Conservation (phyloP, 2,797 vertebrate species). For the Triplophysa bombifrons region DNA sequence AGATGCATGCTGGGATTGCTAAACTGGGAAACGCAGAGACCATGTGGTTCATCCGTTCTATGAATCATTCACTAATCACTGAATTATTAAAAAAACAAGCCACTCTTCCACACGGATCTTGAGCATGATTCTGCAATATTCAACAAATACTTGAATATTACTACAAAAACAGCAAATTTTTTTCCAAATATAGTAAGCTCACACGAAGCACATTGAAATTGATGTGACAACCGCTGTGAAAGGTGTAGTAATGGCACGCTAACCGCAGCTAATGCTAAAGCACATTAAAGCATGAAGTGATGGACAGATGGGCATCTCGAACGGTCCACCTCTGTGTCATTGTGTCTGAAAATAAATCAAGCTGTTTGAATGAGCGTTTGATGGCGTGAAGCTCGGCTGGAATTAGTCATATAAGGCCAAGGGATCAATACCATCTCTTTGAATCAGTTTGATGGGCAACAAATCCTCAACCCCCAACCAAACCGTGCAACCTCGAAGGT, state of each 20-base stretch:
- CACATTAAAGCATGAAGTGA: conserved; percentile 27
- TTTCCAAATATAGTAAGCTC: neutral
- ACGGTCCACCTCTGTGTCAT: conserved; percentile 26
- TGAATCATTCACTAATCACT: conserved; percentile 40
- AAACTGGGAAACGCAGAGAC: conserved; percentile 16
- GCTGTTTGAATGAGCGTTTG: conserved; percentile 11
- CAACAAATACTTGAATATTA: too few relatives aligned
- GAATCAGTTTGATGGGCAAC: conserved; percentile 31
- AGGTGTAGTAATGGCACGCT: conserved; percentile 19
- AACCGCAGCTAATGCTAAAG: conserved; percentile 19
- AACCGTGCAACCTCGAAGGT: conserved; percentile 16
- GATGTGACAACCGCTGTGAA: conserved; percentile 22
- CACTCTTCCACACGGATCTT: neutral
- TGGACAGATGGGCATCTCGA: conserved; percentile 22
- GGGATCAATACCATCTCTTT: conserved; percentile 30
- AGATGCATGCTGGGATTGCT: conserved; percentile 36
- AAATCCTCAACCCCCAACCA: neutral
- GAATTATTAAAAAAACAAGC: conserved; percentile 28
- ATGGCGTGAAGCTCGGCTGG: conserved; percentile 31
- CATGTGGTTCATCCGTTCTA: neutral
- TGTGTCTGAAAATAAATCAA: conserved; percentile 28
- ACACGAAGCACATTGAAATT: neutral
- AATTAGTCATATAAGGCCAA: conserved; percentile 39
- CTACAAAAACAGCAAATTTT: neutral
- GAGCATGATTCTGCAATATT: too few relatives aligned